phyloP scores from a whole-genome alignment of 2,888 invertebrate species.

The Alviniconcha strummeri region DNA sequence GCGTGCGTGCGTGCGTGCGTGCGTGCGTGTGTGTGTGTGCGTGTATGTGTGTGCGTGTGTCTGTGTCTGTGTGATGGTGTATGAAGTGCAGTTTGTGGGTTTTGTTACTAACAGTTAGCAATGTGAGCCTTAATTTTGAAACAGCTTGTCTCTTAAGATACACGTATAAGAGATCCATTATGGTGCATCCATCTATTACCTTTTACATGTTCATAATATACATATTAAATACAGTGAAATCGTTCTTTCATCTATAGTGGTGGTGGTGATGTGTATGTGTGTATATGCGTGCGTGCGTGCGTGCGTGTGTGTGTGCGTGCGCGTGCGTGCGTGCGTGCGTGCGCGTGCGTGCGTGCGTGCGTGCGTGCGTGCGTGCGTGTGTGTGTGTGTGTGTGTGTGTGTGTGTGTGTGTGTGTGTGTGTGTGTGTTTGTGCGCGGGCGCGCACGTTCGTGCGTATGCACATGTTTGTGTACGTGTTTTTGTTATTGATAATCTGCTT shows the following conservation, averaged over 20 bases:
- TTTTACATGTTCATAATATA: too few species aligned
- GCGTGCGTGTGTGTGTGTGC: too few species aligned
- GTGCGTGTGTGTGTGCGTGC: slow-evolving; percentile 1
- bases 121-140: not conserved
- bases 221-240: too few species aligned
- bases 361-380: not conserved
- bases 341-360: not conserved
- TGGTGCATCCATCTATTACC: not conserved
- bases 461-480: not conserved
- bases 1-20: too few species aligned
- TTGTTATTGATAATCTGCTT: too few species aligned
- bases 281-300: not conserved
- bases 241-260: too few species aligned
- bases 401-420: not conserved
- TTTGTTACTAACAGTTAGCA: too few species aligned
- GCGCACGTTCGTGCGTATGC: not conserved
- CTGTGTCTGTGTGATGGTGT: too few species aligned
- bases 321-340: not conserved
- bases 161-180: not conserved
- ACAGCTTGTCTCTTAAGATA: not conserved
- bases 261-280: not conserved
- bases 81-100: too few species aligned
- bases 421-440: not conserved
- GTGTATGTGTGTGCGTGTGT: too few species aligned
- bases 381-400: not conserved